Percentiles rank a stretch among this genome's conserved stretches.
These are phyloP conservation scores for Eulemur albifrons DNA, from an alignment of 2,797 vertebrate genomes.

Conservation along the genomic window DNA sequence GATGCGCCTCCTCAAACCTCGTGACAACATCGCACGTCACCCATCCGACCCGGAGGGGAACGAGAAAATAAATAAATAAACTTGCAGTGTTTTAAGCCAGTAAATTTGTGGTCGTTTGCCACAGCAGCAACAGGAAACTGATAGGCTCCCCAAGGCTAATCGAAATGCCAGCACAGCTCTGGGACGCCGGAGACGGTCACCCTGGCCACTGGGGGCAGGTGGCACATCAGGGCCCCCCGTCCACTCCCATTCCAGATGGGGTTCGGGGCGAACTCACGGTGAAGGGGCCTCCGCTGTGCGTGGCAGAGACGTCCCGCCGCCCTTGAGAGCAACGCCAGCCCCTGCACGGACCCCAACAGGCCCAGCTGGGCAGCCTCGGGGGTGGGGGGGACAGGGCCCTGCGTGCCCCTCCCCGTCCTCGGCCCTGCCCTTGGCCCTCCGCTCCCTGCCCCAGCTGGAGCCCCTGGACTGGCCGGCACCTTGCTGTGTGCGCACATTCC, in stretches of 20 bases:
- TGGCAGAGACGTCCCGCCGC: not conserved
- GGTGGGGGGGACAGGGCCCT: fast-evolving
- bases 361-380: not conserved
- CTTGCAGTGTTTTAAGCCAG: not conserved
- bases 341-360: not conserved
- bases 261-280: fast-evolving
- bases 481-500: not conserved
- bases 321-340: too few species aligned
- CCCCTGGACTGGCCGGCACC: fast-evolving
- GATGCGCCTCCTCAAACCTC: not conserved
- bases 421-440: not conserved
- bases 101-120: not conserved
- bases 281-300: fast-evolving
- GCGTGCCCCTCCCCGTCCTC: fast-evolving
- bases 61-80: not conserved
- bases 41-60: too few species aligned
- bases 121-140: not conserved
- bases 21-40: too few species aligned
- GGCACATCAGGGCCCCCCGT: not conserved
- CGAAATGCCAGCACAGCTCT: not conserved
- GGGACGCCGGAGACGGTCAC: not conserved
- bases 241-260: too few species aligned
- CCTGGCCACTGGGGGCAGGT: too few species aligned
- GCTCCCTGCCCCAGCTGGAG: not conserved
- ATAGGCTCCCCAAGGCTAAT: not conserved